Evolutionary conservation across 2,888 invertebrate genomes (phyloP).

Genomic region (Pachymerium ferrugineum): DNA sequence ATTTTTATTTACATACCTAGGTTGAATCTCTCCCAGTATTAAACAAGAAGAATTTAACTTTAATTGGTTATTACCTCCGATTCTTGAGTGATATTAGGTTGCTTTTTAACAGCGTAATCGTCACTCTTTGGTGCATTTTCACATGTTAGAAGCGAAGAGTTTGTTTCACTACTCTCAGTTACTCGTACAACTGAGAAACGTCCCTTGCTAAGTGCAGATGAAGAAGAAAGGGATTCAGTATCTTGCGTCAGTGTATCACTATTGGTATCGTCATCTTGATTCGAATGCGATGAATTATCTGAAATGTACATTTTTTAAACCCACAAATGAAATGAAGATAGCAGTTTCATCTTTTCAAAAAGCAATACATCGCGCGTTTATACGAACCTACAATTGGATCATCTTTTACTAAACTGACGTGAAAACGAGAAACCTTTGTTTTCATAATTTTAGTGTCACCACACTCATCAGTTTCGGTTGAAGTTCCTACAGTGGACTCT

Average conservation of each 20-base stretch:
- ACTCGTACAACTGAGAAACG: constrained; percentile 44
- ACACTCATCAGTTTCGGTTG: neutral
- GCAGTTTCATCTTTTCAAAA: neutral
- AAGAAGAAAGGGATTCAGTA: constrained; percentile 20
- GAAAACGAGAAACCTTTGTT: constrained; percentile 52
- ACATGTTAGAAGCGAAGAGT: neutral
- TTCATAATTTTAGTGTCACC: neutral
- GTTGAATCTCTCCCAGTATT: neutral
- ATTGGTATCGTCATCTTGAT: neutral
- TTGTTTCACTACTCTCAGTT: constrained; percentile 35
- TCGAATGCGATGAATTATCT: neutral
- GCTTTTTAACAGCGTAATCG: neutral
- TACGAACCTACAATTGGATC: constrained; percentile 35
- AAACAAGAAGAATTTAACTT: neutral
- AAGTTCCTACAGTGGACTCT: neutral
- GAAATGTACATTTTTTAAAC: no score
- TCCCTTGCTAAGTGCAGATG: constrained; percentile 40
- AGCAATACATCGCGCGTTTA: no score
- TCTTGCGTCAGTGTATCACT: constrained; percentile 1
- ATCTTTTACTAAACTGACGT: constrained; percentile 51
- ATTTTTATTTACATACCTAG: no score
- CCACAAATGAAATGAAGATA: neutral
- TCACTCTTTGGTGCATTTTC: constrained; percentile 37
- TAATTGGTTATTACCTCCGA: neutral
- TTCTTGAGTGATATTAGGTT: neutral